Percentiles rank a stretch among this genome's conserved stretches.
Evolutionary conservation across 2,888 invertebrate genomes (phyloP).

Genomic region (Xanthorhoe designata): DNA sequence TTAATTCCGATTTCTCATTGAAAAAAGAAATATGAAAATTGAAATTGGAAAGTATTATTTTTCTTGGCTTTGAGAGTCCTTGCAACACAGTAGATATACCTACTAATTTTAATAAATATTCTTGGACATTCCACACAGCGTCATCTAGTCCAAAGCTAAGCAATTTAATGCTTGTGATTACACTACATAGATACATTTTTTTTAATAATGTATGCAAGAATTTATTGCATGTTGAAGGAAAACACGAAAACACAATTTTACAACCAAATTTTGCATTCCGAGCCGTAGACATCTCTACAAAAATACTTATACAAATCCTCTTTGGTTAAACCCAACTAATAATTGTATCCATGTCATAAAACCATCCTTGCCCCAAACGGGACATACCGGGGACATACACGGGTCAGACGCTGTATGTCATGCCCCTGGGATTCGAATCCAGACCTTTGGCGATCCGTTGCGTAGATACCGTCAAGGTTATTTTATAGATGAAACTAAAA

Average conservation of each 20-base stretch:
- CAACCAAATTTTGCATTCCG: too few species aligned
- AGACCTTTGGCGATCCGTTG: conserved; percentile 35
- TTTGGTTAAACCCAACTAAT: conserved; percentile 24
- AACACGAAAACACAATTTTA: too few species aligned
- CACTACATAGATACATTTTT: too few species aligned
- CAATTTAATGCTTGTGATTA: too few species aligned
- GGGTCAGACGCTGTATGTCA: conserved; percentile 39
- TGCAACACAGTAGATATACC: neutral
- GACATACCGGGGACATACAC: conserved; percentile 6
- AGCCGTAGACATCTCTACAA: neutral
- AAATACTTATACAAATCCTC: conserved; percentile 13
- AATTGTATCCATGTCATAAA: conserved; percentile 44
- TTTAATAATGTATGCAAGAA: too few species aligned
- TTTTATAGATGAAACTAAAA: neutral
- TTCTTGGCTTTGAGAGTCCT: neutral
- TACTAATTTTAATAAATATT: too few species aligned
- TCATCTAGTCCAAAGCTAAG: too few species aligned
- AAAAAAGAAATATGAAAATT: neutral
- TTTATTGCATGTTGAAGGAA: too few species aligned
- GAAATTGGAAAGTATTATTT: neutral
- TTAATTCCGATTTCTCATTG: neutral
- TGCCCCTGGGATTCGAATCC: conserved; percentile 39
- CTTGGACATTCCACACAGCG: too few species aligned
- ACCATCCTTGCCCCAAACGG: conserved; percentile 36
- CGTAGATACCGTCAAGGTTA: conserved; percentile 15